Percentiles rank a stretch among this genome's conserved stretches.
Conservation (phyloP, 1,140 invertebrate genomes). For the Melanaphis sacchari region DNA sequence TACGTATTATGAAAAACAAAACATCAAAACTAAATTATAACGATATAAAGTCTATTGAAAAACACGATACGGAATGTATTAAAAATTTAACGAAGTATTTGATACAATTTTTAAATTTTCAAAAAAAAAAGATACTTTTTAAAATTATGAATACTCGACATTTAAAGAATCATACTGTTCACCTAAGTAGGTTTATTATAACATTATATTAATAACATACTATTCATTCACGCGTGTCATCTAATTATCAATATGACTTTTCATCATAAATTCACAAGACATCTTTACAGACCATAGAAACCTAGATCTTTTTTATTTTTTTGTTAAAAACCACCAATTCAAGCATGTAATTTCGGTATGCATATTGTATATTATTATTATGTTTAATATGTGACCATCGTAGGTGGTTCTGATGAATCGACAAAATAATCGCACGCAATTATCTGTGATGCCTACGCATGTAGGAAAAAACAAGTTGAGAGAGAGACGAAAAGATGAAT, state of each 20-base stretch:
- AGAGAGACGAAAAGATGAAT: neutral
- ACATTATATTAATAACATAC: neutral
- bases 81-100: too few relatives aligned
- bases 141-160: too few relatives aligned
- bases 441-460: neutral
- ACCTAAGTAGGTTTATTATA: neutral
- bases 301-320: neutral
- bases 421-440: neutral
- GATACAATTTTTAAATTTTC: too few relatives aligned
- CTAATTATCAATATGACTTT: neutral
- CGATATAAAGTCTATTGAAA: too few relatives aligned
- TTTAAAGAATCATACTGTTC: too few relatives aligned
- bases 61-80: too few relatives aligned
- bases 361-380: neutral
- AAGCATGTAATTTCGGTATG: neutral
- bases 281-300: neutral
- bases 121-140: too few relatives aligned
- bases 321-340: neutral
- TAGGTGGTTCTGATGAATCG: conserved; percentile 5
- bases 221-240: neutral
- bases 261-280: neutral
- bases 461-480: neutral
- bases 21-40: too few relatives aligned
- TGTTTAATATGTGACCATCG: neutral
- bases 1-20: too few relatives aligned